A percentile compares a stretch with the other conserved stretches of the same genome.
These are phyloP conservation scores for Falcunculus frontatus DNA, from an alignment of 2,113 vertebrate species.

Conservation along the genomic window DNA sequence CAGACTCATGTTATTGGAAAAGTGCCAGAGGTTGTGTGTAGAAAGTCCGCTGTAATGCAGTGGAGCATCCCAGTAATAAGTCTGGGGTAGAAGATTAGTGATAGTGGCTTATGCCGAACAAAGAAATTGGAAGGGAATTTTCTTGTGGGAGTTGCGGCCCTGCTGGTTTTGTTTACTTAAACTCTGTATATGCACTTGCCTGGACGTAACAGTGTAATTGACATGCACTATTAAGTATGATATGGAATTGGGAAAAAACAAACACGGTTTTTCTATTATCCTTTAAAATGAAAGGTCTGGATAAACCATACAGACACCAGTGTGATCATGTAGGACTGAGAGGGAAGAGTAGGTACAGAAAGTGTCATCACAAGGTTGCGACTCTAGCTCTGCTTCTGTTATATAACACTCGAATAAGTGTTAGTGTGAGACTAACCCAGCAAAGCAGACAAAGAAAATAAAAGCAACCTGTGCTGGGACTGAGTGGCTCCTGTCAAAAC, in stretches of 20 bases:
- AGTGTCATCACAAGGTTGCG: neutral
- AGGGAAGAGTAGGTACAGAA: rapidly evolving
- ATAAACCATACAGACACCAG: neutral
- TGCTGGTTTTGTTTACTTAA: neutral
- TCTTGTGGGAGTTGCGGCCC: neutral
- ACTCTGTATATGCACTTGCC: neutral
- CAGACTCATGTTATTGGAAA: neutral
- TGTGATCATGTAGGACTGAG: neutral
- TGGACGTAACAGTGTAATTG: neutral
- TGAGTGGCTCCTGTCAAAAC: neutral
- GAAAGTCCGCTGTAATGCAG: neutral
- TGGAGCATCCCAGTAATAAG: neutral
- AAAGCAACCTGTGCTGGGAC: neutral
- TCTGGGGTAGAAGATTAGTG: neutral
- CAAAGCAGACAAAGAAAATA: neutral
- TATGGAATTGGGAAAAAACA: neutral
- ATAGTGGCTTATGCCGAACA: neutral
- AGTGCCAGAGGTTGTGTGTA: neutral
- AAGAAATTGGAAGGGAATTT: neutral
- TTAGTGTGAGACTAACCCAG: neutral
- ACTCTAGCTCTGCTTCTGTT: neutral
- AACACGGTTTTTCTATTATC: neutral
- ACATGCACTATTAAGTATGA: neutral
- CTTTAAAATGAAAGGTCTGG: neutral
- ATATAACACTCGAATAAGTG: neutral